These are phyloP conservation scores for Cyclina sinensis DNA, from an alignment of 1,140 invertebrate genomes.

Conservation along the genomic window DNA sequence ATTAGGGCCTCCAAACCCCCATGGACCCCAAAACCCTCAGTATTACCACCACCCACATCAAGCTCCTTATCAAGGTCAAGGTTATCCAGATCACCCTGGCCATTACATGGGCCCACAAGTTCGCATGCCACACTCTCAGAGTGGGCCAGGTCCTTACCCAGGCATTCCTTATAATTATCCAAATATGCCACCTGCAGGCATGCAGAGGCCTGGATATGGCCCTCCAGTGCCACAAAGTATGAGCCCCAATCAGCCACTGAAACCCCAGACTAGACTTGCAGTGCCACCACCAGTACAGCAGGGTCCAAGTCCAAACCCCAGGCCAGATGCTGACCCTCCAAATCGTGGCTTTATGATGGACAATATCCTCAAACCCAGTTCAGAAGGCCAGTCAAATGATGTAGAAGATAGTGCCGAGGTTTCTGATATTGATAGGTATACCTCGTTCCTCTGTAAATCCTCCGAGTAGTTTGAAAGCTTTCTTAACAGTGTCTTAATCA, in stretches of 20 bases:
- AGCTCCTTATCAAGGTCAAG: conserved; percentile 36
- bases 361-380: conserved; percentile 54
- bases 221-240: background rate
- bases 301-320: conserved; percentile 8
- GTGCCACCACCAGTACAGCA: background rate
- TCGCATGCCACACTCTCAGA: background rate
- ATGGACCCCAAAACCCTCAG: conserved; percentile 35
- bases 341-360: conserved; percentile 66
- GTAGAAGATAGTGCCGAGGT: conserved; percentile 59
- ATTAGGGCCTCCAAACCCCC: background rate
- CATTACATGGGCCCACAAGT: conserved; percentile 37
- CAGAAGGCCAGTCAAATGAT: conserved; percentile 18
- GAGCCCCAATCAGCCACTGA: conserved; percentile 34
- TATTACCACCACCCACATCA: conserved; percentile 37
- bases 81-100: conserved; percentile 34
- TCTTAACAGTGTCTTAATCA: too few species aligned
- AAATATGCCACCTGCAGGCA: background rate
- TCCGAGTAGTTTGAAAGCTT: background rate
- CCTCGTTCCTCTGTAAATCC: conserved; percentile 51
- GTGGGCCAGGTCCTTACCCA: background rate
- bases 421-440: conserved; percentile 56
- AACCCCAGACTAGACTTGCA: conserved; percentile 8
- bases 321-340: conserved; percentile 24
- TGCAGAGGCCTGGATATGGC: conserved; percentile 17
- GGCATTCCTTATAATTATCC: conserved; percentile 37